Evolutionary conservation across 2,797 vertebrate genomes (phyloP).

Genomic region (Nothura maculosa): DNA sequence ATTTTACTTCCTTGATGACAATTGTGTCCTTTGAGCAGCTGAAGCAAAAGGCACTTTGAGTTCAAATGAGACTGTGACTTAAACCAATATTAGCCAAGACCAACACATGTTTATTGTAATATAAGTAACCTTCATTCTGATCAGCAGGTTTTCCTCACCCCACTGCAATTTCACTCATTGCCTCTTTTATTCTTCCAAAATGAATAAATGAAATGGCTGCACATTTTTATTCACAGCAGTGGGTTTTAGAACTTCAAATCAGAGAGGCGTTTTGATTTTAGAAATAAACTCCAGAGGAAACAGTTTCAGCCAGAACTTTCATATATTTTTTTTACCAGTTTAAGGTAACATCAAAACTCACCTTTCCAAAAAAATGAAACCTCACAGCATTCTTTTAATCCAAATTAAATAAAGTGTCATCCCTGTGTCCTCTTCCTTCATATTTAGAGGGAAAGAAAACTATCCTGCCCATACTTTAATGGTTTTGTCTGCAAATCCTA

Average conservation of each 20-base stretch:
- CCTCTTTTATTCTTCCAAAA: conserved; percentile 79
- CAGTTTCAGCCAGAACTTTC: conserved; percentile 79
- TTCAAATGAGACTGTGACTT: conserved; percentile 70
- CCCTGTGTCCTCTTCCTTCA: conserved; percentile 77
- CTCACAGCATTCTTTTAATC: conserved; percentile 78
- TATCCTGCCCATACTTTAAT: conserved; percentile 76
- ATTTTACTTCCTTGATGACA: conserved; percentile 73
- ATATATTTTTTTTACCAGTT: conserved; percentile 68
- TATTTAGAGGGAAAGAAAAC: conserved; percentile 75
- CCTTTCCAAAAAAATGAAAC: conserved; percentile 71
- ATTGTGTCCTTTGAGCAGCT: conserved; percentile 71
- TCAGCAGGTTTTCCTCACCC: conserved; percentile 64
- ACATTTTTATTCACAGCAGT: conserved; percentile 81
- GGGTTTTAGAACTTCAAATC: conserved; percentile 83
- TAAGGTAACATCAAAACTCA: conserved; percentile 78
- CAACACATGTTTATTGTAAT: conserved; percentile 77
- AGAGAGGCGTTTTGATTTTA: conserved; percentile 85
- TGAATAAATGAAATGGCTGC: conserved; percentile 77
- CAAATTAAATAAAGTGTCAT: conserved; percentile 80
- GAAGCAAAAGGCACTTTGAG: conserved; percentile 68
- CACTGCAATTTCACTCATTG: conserved; percentile 73
- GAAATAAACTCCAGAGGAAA: conserved; percentile 84
- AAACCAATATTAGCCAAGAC: conserved; percentile 72
- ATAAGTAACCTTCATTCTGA: conserved; percentile 43
- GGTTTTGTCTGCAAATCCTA: conserved; percentile 78